Evolutionary conservation across 1,140 invertebrate genomes (phyloP), one percentile per base, ranked within the genome.

Genomic region (Limonius californicus): DNA sequence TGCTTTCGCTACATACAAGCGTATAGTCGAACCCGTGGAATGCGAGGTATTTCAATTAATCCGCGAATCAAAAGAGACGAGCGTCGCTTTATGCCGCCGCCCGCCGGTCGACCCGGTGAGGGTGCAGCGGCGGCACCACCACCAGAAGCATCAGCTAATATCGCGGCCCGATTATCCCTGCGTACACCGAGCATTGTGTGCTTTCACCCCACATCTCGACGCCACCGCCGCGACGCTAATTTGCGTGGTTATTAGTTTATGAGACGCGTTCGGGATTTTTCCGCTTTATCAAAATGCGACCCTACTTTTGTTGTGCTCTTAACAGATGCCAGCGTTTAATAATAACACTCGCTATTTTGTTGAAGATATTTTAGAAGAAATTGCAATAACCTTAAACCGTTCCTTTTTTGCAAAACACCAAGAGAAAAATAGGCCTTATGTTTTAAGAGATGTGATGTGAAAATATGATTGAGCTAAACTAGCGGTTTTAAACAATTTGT

Each of bases 31-130:
- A 67, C 57, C 70, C 68, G 61, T 70, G 73, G 73, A 73, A 74
- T 73, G 69, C 66, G 64, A 74, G 72, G 72, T 74, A 74, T 74
- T 74, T 73, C 73, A 74, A 74, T 74, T 74, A 74, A 74, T 74
- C 71, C 72, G 68, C 70, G 72, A 74, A 74, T 74, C 73, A 74
- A 73, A 74, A 73, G 70, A 74, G 72, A 71, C 67, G 70, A 71
- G 67, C 70, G 70, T 68, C 70, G 72, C 72, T 73, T 73, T 73
- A 70, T 72, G 66, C 68, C 64, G 66, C 68, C 66, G 61, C 64
- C 61, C 59, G 50, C 53, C 57, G 50, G 42, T 57, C 59, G 55
- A 57, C 64, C 57, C 60, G 58, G 32, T 32, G 45, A 42, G 12
- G 55, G n/a, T 30, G 47, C 45, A 54, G 43, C 61, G 57, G n/a